phyloP scores from a whole-genome alignment of 2,113 vertebrate genomes.

The rat (Rattus norvegicus) region DNA sequence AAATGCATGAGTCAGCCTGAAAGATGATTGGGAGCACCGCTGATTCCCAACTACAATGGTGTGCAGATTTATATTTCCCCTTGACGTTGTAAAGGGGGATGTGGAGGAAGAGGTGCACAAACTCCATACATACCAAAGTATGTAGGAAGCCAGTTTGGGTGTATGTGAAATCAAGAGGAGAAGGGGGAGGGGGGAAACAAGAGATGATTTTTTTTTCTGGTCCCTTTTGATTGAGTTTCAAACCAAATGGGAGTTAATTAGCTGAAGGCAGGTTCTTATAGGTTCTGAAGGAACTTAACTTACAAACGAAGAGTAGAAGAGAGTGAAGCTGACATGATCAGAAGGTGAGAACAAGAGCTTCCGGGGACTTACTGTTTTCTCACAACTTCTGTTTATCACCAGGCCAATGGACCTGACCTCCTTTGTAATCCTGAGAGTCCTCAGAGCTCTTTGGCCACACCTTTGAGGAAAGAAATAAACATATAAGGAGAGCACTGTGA shows the following conservation, averaged over 20 bases:
- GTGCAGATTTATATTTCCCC: background rate
- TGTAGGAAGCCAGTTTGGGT: background rate
- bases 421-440: slow-evolving; percentile 56
- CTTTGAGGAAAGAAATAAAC: slow-evolving; percentile 64
- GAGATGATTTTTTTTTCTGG: background rate
- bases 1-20: slow-evolving; percentile 5
- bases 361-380: slow-evolving; percentile 49
- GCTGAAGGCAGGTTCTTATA: background rate
- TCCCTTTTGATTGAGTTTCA: slow-evolving; percentile 21
- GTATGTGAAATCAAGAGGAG: background rate
- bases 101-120: background rate
- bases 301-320: slow-evolving; percentile 11
- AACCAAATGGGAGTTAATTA: slow-evolving; percentile 29
- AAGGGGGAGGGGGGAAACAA: background rate
- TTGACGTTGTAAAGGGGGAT: background rate
- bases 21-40: background rate
- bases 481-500: slow-evolving; percentile 13
- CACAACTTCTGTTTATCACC: slow-evolving; percentile 44
- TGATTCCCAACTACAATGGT: background rate
- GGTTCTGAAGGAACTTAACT: slow-evolving; percentile 32
- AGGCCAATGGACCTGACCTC: slow-evolving; percentile 29
- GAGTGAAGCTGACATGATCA: background rate
- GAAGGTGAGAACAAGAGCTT: background rate
- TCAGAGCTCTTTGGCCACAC: slow-evolving; percentile 10
- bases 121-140: background rate